Evolutionary conservation across 2,113 vertebrate species (phyloP).

Genomic region (Eclectus roratus): DNA sequence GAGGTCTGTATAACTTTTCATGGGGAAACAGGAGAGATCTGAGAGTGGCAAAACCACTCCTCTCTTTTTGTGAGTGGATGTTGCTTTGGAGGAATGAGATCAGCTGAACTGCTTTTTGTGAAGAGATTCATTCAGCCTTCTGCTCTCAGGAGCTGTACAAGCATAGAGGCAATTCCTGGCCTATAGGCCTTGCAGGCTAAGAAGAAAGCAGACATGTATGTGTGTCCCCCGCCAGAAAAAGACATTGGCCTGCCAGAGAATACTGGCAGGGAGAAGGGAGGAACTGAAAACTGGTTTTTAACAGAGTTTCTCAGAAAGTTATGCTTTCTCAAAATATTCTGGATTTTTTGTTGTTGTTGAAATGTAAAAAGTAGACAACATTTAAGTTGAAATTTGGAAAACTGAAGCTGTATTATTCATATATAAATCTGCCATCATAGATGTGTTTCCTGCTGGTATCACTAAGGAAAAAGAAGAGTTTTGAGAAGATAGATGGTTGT

Average conservation of each 20-base stretch:
- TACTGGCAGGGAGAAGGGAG: neutral
- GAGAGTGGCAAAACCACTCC: neutral
- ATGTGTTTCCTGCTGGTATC: neutral
- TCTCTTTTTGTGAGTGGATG: neutral
- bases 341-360: neutral
- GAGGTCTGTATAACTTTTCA: neutral
- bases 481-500: neutral
- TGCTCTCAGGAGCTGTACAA: neutral
- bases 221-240: neutral
- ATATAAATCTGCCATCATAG: neutral
- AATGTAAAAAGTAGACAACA: neutral
- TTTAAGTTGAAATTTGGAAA: neutral
- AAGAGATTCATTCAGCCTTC: neutral
- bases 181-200: neutral
- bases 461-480: neutral
- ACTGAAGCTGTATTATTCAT: neutral
- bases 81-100: neutral
- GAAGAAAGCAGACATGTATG: neutral
- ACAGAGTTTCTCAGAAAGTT: neutral
- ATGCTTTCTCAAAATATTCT: neutral
- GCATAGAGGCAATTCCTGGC: neutral
- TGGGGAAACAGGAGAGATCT: neutral
- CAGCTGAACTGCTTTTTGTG: neutral
- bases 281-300: neutral
- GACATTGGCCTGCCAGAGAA: neutral